Base-by-base conservation (phyloP, 2,888 invertebrate genomes). In the Rhagonycha lutea region DNA sequence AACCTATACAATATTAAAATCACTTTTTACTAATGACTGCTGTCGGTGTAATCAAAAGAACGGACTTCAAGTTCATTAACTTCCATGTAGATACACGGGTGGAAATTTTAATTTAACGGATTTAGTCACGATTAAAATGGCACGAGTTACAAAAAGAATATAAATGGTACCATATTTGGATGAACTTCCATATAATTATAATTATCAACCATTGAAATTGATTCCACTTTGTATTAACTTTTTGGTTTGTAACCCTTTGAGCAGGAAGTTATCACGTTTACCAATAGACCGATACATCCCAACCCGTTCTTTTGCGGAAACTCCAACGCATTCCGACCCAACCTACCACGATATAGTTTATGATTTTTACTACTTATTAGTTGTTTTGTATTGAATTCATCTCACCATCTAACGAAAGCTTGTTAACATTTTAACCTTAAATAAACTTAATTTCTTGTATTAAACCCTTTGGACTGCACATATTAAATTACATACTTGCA, bases 321-420 rank as follows among this genome's bases (percentile, higher is more conserved):
- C 76, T 70, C 76, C 76, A 73, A 73, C 76, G 76, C 76, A 76
- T 73, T 70, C 76, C 73, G 18, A 32, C 76, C 76, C 76, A 73
- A 62, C 76, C 76, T 73, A 73, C 62, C 67, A 70, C 26, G 70
- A 61, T 72, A 65, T 73, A 70, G 63, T 70, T 73, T 73, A 73
- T 73, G 72, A 72, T 76, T 76, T 23, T 73, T 26, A 65, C 71
- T 70, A 68, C 61, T 70, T 74, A 70, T 74, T 67, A 67, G 18
- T 18, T 28, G 28, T 9, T 28, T 0, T 28, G 9, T 0, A 9
- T 28, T 28, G 8, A 47, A n/a, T 47, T 5, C 47, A 47, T 7
- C 47, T 47, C n/a, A 47, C 2, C 47, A 47, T 47, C n/a, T n/a
- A 47, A 47, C n/a, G 7, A 47, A n/a, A n/a, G 47, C n/a, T 47